Conservation (phyloP, 2,888 invertebrate genomes). For the Corythucha ciliata region DNA sequence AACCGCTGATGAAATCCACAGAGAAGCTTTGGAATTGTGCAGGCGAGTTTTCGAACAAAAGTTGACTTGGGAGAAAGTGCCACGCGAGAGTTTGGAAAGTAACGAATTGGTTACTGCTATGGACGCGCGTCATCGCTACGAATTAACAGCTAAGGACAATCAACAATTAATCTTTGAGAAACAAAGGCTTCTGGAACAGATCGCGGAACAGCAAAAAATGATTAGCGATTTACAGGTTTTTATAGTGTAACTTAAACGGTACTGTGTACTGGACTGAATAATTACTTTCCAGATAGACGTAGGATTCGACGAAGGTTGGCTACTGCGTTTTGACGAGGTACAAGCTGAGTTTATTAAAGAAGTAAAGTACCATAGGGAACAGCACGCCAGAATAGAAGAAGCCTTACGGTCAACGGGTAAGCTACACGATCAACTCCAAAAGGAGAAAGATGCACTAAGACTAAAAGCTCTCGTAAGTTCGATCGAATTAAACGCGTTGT, state of each 20-base stretch:
- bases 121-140: constrained; percentile 21
- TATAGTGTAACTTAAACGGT: background rate
- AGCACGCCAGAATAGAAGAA: constrained; percentile 29
- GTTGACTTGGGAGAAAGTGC: constrained; percentile 14
- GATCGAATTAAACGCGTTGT: background rate
- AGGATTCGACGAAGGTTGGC: constrained; percentile 20
- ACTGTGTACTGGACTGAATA: background rate
- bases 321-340: constrained; percentile 21
- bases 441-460: constrained; percentile 24
- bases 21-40: constrained; percentile 20
- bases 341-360: constrained; percentile 19
- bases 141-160: constrained; percentile 24
- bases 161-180: constrained; percentile 21
- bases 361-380: constrained; percentile 25
- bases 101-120: background rate
- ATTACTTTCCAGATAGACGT: constrained; percentile 11
- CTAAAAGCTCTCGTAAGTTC: constrained; percentile 20
- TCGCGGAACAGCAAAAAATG: constrained; percentile 15
- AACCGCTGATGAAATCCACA: constrained; percentile 20
- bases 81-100: background rate
- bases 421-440: constrained; percentile 27
- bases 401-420: constrained; percentile 28
- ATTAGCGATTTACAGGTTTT: constrained; percentile 12
- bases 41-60: constrained; percentile 22
- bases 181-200: constrained; percentile 17